Evolutionary conservation across 2,888 invertebrate species (phyloP).

Genomic region (Andrena trimmerana): DNA sequence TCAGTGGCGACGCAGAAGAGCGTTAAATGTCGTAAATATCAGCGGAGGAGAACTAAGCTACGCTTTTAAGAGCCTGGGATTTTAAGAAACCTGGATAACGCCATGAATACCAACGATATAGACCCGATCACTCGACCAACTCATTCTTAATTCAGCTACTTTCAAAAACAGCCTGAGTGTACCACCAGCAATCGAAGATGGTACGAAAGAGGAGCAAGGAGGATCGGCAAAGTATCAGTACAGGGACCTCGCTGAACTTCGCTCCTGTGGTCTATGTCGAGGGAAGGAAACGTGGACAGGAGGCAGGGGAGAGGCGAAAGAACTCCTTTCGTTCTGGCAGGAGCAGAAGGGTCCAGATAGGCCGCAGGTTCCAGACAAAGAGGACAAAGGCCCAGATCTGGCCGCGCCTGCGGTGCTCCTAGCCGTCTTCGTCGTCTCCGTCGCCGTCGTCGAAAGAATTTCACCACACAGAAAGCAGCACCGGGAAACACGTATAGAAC

Average conservation of each 20-base stretch:
- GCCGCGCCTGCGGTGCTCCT: slow-evolving; percentile 57
- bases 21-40: background rate
- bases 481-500: slow-evolving; percentile 8
- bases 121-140: too few species aligned
- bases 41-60: slow-evolving; percentile 1
- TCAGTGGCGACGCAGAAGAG: background rate
- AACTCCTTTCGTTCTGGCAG: background rate
- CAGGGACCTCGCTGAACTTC: background rate
- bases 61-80: background rate
- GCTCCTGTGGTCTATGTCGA: background rate
- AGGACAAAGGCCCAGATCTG: slow-evolving; percentile 78
- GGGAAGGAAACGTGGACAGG: background rate
- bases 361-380: slow-evolving; percentile 73
- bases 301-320: background rate
- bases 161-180: too few species aligned
- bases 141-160: too few species aligned
- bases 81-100: too few species aligned
- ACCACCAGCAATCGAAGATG: too few species aligned
- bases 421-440: slow-evolving; percentile 43
- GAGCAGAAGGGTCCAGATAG: slow-evolving; percentile 54
- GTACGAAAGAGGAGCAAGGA: too few species aligned
- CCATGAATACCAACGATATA: too few species aligned
- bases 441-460: slow-evolving; percentile 55
- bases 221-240: too few species aligned
- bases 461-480: slow-evolving; percentile 43